These are phyloP conservation scores for Alcis repandata DNA, from an alignment of 2,888 invertebrate species.

Conservation along the genomic window DNA sequence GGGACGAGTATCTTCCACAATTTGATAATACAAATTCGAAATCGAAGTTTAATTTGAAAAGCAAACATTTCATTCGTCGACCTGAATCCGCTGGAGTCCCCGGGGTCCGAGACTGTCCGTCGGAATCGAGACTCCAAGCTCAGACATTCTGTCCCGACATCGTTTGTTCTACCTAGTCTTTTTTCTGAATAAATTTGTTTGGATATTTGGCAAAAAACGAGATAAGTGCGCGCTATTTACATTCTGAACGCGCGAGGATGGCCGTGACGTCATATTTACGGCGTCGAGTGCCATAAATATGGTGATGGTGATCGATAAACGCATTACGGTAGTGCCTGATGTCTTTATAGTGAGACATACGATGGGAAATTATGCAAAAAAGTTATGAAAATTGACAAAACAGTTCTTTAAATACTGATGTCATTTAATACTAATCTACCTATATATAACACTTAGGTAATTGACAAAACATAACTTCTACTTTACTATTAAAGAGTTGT, in stretches of 20 bases:
- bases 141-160: slow-evolving; percentile 53
- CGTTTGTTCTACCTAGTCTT: slow-evolving; percentile 54
- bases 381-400: no score
- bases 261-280: slow-evolving; percentile 52
- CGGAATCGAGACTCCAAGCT: slow-evolving; percentile 10
- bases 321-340: slow-evolving; percentile 46
- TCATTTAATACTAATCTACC: no score
- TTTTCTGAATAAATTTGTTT: slow-evolving; percentile 79
- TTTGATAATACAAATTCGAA: neutral
- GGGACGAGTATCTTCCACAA: neutral
- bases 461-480: no score
- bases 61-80: slow-evolving; percentile 4
- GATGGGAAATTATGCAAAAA: no score
- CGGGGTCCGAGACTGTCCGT: slow-evolving; percentile 15
- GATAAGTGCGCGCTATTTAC: slow-evolving; percentile 77
- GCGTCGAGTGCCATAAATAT: slow-evolving; percentile 60
- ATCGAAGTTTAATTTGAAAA: slow-evolving; percentile 1
- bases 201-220: slow-evolving; percentile 76
- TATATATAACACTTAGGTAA: no score
- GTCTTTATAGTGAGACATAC: slow-evolving; percentile 10
- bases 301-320: slow-evolving; percentile 63
- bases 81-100: slow-evolving; percentile 4
- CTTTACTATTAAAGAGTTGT: no score
- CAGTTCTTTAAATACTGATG: no score
- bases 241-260: slow-evolving; percentile 68